Evolutionary conservation across 2,797 vertebrate genomes (phyloP).

Genomic region (Aplochiton taeniatus): DNA sequence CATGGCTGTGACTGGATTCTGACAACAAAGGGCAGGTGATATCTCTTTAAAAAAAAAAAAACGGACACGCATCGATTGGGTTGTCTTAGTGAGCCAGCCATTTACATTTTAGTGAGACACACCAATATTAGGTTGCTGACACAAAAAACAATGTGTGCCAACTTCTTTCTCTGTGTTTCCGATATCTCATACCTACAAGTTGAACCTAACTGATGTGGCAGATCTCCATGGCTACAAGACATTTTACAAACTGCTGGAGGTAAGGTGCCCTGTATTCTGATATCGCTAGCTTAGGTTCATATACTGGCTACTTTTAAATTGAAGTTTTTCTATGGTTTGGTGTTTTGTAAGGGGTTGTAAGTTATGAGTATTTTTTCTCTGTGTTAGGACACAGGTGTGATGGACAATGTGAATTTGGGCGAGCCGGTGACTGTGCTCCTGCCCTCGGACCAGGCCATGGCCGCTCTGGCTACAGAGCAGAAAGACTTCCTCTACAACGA

Average conservation of each 20-base stretch:
- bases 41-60: too few relatives aligned
- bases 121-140: too few relatives aligned
- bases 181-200: neutral
- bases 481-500: conserved; percentile 84
- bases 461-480: conserved; percentile 77
- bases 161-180: neutral
- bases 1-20: too few relatives aligned
- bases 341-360: neutral
- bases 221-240: conserved; percentile 76
- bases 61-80: too few relatives aligned
- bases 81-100: too few relatives aligned
- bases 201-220: conserved; percentile 80
- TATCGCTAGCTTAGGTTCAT: neutral
- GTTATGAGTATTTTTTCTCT: conserved; percentile 18
- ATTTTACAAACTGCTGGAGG: conserved; percentile 86
- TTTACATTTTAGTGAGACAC: too few relatives aligned
- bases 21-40: too few relatives aligned
- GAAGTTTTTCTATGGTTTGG: neutral
- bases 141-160: neutral
- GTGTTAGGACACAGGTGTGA: conserved; percentile 80
- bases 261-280: conserved; percentile 43
- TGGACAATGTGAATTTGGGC: conserved; percentile 71
- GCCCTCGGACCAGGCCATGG: conserved; percentile 83
- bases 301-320: neutral
- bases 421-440: conserved; percentile 87